Base-by-base conservation (phyloP, 1,140 invertebrate genomes). In the Pseudomyrmex cubaensis region DNA sequence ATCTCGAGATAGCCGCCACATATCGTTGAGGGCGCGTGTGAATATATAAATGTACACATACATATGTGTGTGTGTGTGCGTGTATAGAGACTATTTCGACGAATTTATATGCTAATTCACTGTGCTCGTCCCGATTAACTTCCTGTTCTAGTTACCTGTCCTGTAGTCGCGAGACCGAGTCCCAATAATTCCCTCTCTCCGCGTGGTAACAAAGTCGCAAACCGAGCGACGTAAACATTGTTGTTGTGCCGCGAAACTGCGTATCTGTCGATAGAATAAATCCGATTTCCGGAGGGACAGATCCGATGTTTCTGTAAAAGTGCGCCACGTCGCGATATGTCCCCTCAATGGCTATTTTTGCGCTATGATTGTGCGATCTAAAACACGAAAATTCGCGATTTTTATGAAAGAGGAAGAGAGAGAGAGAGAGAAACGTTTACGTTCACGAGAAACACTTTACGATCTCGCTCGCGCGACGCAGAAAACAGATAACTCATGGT, bases 31-130 rank as follows among this genome's bases (percentile, higher is more conserved):
- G 3, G 35, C 35, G 35, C 35, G 35, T 35, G 35, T 52, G 12
- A 13, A 2, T 2, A 52, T 13, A 52, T 52, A 52, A 13, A 52
- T 52, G 7, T 52, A 13, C 7, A 52, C 7, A 52, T 52, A 52
- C 7, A 52, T 52, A 1, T 52, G 7, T 52, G 13, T 12, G 7
- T 52, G 7, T 52, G 20, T n/a, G 35, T 25, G 22, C 46, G 20
- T 48, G 63, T 59, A 48, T 61, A 62, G 69, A 75, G 61, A 76
- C 72, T 72, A 88, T 88, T 89, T 89, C 83, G 87, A 22, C 64
- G 74, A 89, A 89, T 89, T 89, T 89, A 89, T 88, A 89, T 89
- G 87, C 78, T 89, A 88, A 89, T 89, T 85, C 59, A 44, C 63
- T 54, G 69, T 75, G 87, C 67, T 87, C 75, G 86, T 75, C 73